Percentiles rank a stretch among this genome's conserved stretches.
These are phyloP conservation scores for Protobothrops mucrosquamatus DNA, from an alignment of 2,113 vertebrate species.

Conservation along the genomic window DNA sequence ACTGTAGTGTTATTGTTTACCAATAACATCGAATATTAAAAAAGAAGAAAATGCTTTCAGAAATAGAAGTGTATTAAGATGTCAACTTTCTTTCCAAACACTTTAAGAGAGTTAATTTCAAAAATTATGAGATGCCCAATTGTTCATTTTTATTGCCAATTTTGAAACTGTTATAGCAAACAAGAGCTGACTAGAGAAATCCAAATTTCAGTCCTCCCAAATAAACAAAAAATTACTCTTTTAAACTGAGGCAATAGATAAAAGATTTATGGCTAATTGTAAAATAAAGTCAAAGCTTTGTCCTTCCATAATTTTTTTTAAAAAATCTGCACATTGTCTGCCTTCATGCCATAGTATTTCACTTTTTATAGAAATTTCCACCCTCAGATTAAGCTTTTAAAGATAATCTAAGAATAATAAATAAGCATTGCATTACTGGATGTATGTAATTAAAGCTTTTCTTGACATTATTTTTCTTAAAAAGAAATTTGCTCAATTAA, in stretches of 20 bases:
- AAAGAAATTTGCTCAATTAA: not conserved
- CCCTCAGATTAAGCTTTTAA: not conserved
- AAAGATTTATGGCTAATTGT: not conserved
- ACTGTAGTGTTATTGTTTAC: not conserved
- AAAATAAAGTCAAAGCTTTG: not conserved
- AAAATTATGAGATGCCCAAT: slow-evolving; percentile 11
- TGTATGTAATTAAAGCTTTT: not conserved
- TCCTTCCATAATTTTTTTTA: not conserved
- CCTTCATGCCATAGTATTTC: not conserved
- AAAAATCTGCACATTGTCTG: not conserved
- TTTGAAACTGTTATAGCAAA: not conserved
- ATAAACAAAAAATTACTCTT: not conserved
- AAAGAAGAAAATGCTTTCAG: not conserved
- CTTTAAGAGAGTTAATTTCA: slow-evolving; percentile 25
- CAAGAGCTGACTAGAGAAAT: not conserved
- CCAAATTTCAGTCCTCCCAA: not conserved
- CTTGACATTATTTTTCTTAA: not conserved
- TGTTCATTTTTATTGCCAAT: slow-evolving; percentile 43
- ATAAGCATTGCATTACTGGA: not conserved
- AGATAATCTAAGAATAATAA: not conserved
- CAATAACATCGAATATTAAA: slow-evolving; percentile 37
- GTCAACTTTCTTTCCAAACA: slow-evolving; percentile 11
- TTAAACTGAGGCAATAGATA: not conserved
- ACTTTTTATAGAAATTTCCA: not conserved
- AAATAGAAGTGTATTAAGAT: not conserved